A percentile compares a stretch with the other conserved stretches of the same genome.
phyloP scores from a whole-genome alignment of 2,113 vertebrate genomes.

The Labeo rohita region DNA sequence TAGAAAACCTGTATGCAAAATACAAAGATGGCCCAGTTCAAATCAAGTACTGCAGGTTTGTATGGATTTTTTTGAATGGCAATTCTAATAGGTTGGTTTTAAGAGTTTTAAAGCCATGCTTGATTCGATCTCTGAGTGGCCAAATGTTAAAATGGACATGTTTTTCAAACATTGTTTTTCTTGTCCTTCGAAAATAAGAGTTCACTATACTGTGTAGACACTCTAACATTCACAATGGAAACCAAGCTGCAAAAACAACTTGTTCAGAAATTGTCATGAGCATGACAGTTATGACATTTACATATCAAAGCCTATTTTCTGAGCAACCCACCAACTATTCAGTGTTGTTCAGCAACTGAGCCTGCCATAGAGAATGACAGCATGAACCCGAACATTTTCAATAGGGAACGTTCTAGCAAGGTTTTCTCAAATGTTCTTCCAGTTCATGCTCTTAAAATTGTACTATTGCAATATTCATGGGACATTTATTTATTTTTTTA shows the following conservation, averaged over 20 bases:
- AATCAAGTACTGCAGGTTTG: not conserved
- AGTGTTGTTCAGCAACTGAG: conserved; percentile 4
- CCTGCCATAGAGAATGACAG: not conserved
- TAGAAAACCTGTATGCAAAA: not conserved
- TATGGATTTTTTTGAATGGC: not conserved
- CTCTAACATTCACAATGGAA: not conserved
- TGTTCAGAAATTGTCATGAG: not conserved
- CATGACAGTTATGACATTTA: not conserved
- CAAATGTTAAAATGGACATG: not conserved
- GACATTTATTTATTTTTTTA: too few species aligned
- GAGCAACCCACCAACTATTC: not conserved
- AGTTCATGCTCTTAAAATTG: not conserved
- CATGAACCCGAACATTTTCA: not conserved
- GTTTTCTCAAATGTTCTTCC: not conserved
- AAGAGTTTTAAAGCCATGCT: not conserved
- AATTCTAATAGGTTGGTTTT: not conserved
- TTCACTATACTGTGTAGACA: not conserved
- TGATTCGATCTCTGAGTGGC: not conserved
- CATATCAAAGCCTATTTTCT: conserved; percentile 22
- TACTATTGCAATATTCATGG: not conserved
- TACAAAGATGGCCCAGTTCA: not conserved
- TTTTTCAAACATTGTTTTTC: not conserved
- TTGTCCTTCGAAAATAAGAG: not conserved
- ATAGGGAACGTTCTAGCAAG: not conserved
- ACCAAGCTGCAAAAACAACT: not conserved